Base-by-base conservation (phyloP, 1,140 invertebrate genomes). In the Drosophila murphyi region DNA sequence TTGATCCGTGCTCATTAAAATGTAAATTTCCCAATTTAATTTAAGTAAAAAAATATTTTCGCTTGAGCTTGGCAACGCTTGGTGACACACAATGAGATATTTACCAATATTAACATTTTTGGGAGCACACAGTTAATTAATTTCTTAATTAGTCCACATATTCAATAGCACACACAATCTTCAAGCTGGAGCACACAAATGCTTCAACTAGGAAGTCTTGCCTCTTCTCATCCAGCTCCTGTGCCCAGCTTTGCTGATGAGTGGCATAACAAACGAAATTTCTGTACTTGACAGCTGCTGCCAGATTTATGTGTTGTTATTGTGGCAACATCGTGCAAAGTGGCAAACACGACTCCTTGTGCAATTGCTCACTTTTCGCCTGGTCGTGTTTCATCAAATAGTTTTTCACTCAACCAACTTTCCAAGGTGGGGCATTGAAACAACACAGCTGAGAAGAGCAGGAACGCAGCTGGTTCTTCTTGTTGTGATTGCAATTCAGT, bases 281-380 rank as follows among this genome's bases (percentile, higher is more conserved):
- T 56, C 52, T 67, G 39, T 48, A 5, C 34, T 67, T 56, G 63
- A 48, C 63, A 67, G 63, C 63, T 67, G 63, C 32, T 56, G 41
- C 63, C 73, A 85, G 80, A 80, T 85, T 85, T 83, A 80, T 76
- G 73, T 80, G 81, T 83, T 83, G 68, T 85, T 85, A 80, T 80
- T 80, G 81, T 72, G 47, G 54, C 72, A 70, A 32, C 41, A 73
- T 8, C 54, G 37, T 56, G 54, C 31, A 45, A 56, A n/a, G 35
- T 45, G 31, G 43, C 54, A 8, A 67, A 50, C 20, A 32, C 47
- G 45, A 64, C 51, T 67, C 31, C 34, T 63, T 37, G 62, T 50
- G 41, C 10, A 45, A 31, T 41, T 65, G 41, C 31, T 41, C 34
- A 59, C 68, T 69, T 67, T 48, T 59, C 62, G 64, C 64, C 69